Evolutionary conservation across 2,113 vertebrate genomes (phyloP).

Genomic region (Nettapus auritus): DNA sequence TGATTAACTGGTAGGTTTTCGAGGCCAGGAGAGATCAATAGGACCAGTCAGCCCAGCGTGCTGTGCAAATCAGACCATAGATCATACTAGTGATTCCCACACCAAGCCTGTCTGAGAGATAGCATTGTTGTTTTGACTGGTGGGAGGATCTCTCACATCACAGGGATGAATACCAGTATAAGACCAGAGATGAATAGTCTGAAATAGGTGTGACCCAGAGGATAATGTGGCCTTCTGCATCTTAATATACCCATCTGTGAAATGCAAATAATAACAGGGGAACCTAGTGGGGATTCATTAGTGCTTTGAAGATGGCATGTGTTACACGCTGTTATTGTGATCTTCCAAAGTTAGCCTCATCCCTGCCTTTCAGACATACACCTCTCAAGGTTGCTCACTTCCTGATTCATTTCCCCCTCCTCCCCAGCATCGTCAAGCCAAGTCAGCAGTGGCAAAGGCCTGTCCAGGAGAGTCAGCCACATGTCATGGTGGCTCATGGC

Average conservation of each 20-base stretch:
- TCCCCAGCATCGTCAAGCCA: constrained; percentile 34
- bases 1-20: background rate
- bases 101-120: background rate
- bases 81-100: background rate
- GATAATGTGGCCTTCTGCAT: constrained; percentile 49
- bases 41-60: background rate
- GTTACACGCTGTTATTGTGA: constrained; percentile 50
- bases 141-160: background rate
- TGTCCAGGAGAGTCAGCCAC: constrained; percentile 3
- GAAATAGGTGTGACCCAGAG: constrained; percentile 56
- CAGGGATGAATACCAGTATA: background rate
- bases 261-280: constrained; percentile 63
- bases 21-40: background rate
- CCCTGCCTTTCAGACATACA: constrained; percentile 44
- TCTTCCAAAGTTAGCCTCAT: constrained; percentile 23
- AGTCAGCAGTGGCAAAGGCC: constrained; percentile 22
- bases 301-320: constrained; percentile 61
- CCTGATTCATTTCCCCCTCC: constrained; percentile 65
- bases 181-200: constrained; percentile 35
- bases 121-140: background rate
- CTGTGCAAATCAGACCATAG: background rate
- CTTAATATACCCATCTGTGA: constrained; percentile 36
- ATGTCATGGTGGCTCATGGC: constrained; percentile 18
- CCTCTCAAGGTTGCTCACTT: constrained; percentile 54
- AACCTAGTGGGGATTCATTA: constrained; percentile 53